Evolutionary conservation across 2,797 vertebrate genomes (phyloP), one percentile per base, ranked within the genome.

Genomic region (Pipistrellus pygmaeus): DNA sequence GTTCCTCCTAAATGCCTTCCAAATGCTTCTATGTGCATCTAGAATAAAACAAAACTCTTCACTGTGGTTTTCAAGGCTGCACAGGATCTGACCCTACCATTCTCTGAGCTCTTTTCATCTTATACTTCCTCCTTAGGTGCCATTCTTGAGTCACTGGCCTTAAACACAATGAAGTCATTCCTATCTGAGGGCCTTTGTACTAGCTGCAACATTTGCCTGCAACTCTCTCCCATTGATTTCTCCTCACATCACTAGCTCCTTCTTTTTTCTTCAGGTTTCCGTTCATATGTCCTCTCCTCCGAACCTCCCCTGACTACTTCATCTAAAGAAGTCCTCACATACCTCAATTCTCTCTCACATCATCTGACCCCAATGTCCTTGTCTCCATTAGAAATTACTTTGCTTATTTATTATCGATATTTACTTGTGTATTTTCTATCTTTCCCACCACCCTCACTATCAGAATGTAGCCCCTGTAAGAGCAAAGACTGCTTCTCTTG

Each of bases 221-320:
- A 78, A 78, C 41, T 75, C 18, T 82, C 68, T 78, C 60, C 32
- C 76, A 12, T 1, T 55, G 73, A 60, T 21, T 11, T 23, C 18
- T 35, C 25, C 76, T 55, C 62, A 27, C 20, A 76, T 83, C 15
- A 44, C 35, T 46, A 66, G 46, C 5, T 90, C 75, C 69, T 68
- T 57, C 53, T 55, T 85, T 91, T 75, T 75, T 53, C 48, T 60
- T 93, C 30, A 82, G 41, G 6, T 89, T 64, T 81, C n/a, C 77
- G 38, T 57, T 89, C 46, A 38, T 53, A 51, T 9, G 8, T 18
- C 35, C 46, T 21, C 51, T 60, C 32, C 35, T 69, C 4, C 17
- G 17, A 35, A 71, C 44, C 32, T 53, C 51, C 64, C 41, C 48
- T 68, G 57, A 73, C 23, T 17, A 69, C 4, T 76, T 57, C 64